Conservation (phyloP, 2,797 vertebrate genomes). For the Gallinago nigripennis region DNA sequence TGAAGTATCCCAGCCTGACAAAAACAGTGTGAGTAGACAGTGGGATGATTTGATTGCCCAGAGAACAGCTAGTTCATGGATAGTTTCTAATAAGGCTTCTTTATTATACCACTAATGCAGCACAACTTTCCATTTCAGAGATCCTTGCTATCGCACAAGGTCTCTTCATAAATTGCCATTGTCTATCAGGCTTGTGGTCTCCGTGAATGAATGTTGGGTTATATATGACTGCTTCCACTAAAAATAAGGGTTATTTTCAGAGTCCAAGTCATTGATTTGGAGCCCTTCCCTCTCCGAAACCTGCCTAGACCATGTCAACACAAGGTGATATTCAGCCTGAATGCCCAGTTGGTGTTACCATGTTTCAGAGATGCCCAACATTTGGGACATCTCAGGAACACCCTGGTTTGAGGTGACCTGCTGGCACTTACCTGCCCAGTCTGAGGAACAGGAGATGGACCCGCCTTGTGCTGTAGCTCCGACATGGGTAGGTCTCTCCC, state of each 20-base stretch:
- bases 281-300: not conserved
- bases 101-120: not conserved
- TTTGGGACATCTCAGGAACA: not conserved
- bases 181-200: not conserved
- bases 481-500: not conserved
- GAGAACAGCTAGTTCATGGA: not conserved
- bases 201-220: not conserved
- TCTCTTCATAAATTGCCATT: not conserved
- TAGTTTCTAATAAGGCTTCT: not conserved
- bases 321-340: not conserved
- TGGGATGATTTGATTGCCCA: slow-evolving; percentile 1
- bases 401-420: not conserved
- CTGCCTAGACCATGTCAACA: not conserved
- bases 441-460: not conserved
- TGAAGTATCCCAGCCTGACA: not conserved
- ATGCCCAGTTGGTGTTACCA: not conserved
- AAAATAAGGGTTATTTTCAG: not conserved
- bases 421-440: not conserved
- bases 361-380: not conserved
- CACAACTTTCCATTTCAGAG: not conserved
- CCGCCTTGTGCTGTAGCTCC: not conserved
- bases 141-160: not conserved
- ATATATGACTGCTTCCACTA: not conserved
- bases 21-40: not conserved
- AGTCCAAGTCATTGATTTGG: not conserved